Evolutionary conservation across 2,113 vertebrate species (phyloP).

Genomic region (Phaethornis superciliosus): DNA sequence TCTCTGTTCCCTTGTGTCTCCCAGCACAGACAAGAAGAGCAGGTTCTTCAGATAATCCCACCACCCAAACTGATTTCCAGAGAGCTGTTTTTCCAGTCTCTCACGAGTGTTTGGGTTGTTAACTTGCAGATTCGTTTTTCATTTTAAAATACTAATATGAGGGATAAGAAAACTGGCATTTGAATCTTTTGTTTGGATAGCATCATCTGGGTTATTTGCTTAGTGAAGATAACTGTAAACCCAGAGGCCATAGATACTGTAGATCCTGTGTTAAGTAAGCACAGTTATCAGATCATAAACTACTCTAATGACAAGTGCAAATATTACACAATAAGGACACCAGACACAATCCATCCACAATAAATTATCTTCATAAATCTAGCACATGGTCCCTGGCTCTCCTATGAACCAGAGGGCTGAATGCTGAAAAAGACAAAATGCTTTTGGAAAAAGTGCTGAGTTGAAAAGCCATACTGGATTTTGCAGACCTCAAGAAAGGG

Average conservation of each 20-base stretch:
- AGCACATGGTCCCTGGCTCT: not conserved
- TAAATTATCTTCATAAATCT: not conserved
- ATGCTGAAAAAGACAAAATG: not conserved
- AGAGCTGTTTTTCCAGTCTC: not conserved
- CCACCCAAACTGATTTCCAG: not conserved
- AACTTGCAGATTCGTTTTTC: not conserved
- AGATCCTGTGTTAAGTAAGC: slow-evolving; percentile 19
- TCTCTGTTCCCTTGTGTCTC: not conserved
- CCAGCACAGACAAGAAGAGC: not conserved
- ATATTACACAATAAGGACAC: slow-evolving; percentile 18
- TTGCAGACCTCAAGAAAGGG: not conserved
- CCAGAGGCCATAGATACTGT: not conserved
- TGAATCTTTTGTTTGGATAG: slow-evolving; percentile 34
- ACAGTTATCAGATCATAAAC: slow-evolving; percentile 55
- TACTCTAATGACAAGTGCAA: slow-evolving; percentile 17
- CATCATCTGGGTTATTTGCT: slow-evolving; percentile 35
- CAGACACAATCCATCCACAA: not conserved
- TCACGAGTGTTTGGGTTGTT: not conserved
- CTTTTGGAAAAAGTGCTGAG: not conserved
- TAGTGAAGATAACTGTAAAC: slow-evolving; percentile 26
- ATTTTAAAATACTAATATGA: slow-evolving; percentile 38
- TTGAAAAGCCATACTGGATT: not conserved
- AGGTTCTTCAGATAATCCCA: not conserved
- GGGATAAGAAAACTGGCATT: not conserved
- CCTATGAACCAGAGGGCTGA: not conserved